Conservation (phyloP, 2,888 invertebrate genomes). For the Tromatobia lineatoria region DNA sequence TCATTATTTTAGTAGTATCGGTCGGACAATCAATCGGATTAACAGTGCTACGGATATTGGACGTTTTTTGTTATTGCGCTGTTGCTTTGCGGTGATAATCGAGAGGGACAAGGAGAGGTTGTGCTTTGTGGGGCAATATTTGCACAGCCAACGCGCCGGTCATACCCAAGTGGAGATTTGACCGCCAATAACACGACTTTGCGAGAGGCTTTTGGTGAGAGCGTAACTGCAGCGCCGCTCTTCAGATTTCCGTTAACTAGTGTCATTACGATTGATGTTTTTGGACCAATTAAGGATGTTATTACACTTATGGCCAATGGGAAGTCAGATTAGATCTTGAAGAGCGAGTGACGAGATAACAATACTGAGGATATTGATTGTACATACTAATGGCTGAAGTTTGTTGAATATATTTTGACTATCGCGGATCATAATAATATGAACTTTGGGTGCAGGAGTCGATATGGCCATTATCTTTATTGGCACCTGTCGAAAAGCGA, state of each 20-base stretch:
- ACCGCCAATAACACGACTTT: constrained; percentile 14
- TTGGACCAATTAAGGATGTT: constrained; percentile 4
- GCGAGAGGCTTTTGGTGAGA: not conserved
- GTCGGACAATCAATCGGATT: not conserved
- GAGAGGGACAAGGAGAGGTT: not conserved
- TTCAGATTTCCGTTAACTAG: constrained; percentile 20
- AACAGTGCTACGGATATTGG: not conserved
- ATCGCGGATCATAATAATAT: not conserved
- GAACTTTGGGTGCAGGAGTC: not conserved
- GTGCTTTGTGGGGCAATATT: constrained; percentile 4
- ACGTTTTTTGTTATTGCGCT: not conserved
- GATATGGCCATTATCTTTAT: not conserved
- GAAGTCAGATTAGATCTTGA: too few species aligned
- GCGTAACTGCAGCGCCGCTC: constrained; percentile 23
- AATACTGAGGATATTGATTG: too few species aligned
- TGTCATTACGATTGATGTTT: constrained; percentile 34
- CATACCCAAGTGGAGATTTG: constrained; percentile 10
- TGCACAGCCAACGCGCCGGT: constrained; percentile 24
- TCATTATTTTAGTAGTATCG: not conserved
- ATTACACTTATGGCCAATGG: too few species aligned
- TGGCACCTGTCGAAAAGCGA: not conserved
- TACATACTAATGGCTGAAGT: too few species aligned
- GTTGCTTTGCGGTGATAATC: not conserved
- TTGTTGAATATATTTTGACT: too few species aligned
- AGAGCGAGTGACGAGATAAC: too few species aligned